Percentiles rank a stretch among this genome's conserved stretches.
Conservation (phyloP, 2,113 vertebrate species). For the Malurus cyaneus region DNA sequence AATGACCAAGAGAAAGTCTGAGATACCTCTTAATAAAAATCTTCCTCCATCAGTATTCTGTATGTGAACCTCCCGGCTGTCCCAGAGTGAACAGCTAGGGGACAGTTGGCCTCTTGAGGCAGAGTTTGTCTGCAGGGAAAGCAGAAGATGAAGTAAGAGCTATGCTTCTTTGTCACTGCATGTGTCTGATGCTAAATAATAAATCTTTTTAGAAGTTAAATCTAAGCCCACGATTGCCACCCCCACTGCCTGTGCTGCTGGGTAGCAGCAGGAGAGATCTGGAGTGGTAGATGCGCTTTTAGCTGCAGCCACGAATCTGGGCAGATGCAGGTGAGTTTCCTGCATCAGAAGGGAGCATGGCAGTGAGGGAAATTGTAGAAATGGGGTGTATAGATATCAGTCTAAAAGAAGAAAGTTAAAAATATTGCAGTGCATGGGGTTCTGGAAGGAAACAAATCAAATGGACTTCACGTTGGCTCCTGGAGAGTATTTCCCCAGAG, state of each 20-base stretch:
- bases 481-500: neutral
- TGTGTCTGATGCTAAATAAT: neutral
- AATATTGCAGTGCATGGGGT: neutral
- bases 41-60: neutral
- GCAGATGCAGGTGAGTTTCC: neutral
- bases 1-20: neutral
- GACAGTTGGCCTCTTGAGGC: neutral
- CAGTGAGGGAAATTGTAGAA: neutral
- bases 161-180: neutral
- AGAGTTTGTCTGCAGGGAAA: neutral
- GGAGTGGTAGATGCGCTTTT: neutral
- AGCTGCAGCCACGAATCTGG: neutral
- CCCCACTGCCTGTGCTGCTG: accelerated
- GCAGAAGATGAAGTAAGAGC: neutral
- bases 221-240: accelerated
- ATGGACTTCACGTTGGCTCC: neutral
- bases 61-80: neutral
- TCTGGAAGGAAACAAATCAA: neutral
- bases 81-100: neutral
- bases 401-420: neutral
- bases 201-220: neutral
- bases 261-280: neutral
- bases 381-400: neutral
- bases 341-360: neutral
- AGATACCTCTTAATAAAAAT: neutral